Evolutionary conservation across 2,797 vertebrate species (phyloP).

Genomic region (Lepilemur ruficaudatus): DNA sequence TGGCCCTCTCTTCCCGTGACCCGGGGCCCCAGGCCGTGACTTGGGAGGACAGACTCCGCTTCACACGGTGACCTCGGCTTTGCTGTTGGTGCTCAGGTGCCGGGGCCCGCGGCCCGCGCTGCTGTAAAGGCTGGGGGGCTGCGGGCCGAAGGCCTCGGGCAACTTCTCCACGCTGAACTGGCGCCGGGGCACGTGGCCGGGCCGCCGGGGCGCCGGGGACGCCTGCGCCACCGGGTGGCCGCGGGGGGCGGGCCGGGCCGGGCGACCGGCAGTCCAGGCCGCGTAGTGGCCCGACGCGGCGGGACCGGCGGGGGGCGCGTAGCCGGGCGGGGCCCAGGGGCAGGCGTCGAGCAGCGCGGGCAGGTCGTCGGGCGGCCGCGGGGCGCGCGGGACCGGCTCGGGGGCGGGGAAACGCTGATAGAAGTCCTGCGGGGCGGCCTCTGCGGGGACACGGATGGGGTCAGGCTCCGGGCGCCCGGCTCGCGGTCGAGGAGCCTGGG

Average conservation of each 20-base stretch:
- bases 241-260: slow-evolving; percentile 69
- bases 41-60: not conserved
- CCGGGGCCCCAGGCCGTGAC: not conserved
- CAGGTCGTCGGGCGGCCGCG: slow-evolving; percentile 88
- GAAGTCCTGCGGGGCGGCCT: slow-evolving; percentile 89
- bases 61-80: slow-evolving; percentile 96
- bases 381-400: slow-evolving; percentile 83
- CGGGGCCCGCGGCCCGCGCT: slow-evolving; percentile 73
- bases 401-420: slow-evolving; percentile 90
- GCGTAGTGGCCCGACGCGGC: slow-evolving; percentile 81
- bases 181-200: slow-evolving; percentile 86
- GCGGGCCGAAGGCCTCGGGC: slow-evolving; percentile 89
- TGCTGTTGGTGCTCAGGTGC: slow-evolving; percentile 96
- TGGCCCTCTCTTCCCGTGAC: not conserved
- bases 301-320: slow-evolving; percentile 87
- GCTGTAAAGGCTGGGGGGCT: slow-evolving; percentile 77
- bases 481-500: accelerated
- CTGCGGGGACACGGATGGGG: slow-evolving; percentile 78
- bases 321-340: slow-evolving; percentile 87
- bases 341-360: slow-evolving; percentile 88
- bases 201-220: slow-evolving; percentile 83
- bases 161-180: slow-evolving; percentile 94
- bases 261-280: slow-evolving; percentile 79
- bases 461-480: not conserved
- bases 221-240: slow-evolving; percentile 79